Evolutionary conservation across 2,113 vertebrate genomes (phyloP), one percentile per base, ranked within the genome.

Genomic region (Tragelaphus scriptus): DNA sequence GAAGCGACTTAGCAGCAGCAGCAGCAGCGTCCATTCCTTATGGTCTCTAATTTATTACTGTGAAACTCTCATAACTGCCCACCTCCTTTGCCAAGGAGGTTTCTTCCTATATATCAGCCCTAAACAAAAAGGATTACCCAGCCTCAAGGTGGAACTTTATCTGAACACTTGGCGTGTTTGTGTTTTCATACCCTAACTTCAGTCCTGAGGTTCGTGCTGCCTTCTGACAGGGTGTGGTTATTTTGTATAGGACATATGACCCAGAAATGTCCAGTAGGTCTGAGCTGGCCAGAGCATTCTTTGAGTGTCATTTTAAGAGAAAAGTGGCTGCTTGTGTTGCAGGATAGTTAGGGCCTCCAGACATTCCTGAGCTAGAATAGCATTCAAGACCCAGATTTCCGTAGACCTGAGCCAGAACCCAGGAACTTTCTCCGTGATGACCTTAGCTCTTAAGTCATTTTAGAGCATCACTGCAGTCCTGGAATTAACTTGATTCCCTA

Each of bases 81-180:
- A 25, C 28, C 32, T 65, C 90, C 81, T 47, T 23, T 49, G 40
- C 6, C 36, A 44, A 44, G 44, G 44, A 44, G 44, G 44, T 44
- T 44, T 44, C 44, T 44, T 79, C 44, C 82, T 49, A 1, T n/a
- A 0, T 55, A 15, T 56, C 23, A 28, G n/a, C 14, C 21, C 44
- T 8, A 21, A 19, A 8, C 13, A 47, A 63, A 21, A 58, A 0
- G 28, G 51, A 9, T 94, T 23, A 15, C 6, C 71, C 53, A 75
- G 32, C 53, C 32, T 17, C 3, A 4, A 25, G 68, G 1, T 0
- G 2, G 15, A 4, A 6, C 5, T 21, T 25, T 11, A 2, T 19
- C 3, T 17, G 77, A 65, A 36, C 63, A 2, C 36, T 55, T 15
- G 2, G 65, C 2, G 0, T 1, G 8, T 16, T 4, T 0, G n/a